These are phyloP conservation scores for Mycetomoellerius zeteki DNA, from an alignment of 1,140 invertebrate genomes.

Conservation along the genomic window DNA sequence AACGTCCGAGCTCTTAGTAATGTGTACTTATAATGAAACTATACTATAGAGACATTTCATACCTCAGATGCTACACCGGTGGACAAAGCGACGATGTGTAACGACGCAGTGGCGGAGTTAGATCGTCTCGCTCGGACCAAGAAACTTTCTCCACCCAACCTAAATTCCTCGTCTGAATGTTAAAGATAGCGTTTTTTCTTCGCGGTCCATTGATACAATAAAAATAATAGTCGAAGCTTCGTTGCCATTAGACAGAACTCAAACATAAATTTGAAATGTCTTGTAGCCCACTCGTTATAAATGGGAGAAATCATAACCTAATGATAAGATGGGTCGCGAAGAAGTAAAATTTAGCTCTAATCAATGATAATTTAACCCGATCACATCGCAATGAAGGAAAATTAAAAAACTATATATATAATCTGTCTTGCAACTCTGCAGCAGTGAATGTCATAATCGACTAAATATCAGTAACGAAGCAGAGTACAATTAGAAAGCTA, in stretches of 20 bases:
- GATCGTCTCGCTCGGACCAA: slow-evolving; percentile 94
- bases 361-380: slow-evolving; percentile 26
- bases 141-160: slow-evolving; percentile 86
- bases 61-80: slow-evolving; percentile 85
- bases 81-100: slow-evolving; percentile 91
- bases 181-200: slow-evolving; percentile 68
- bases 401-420: slow-evolving; percentile 25
- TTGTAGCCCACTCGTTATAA: background rate
- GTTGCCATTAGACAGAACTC: slow-evolving; percentile 1
- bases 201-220: slow-evolving; percentile 44
- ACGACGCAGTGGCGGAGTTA: slow-evolving; percentile 96
- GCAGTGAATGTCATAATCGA: slow-evolving; percentile 60
- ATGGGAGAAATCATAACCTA: background rate
- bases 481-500: slow-evolving; percentile 63
- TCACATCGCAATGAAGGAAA: slow-evolving; percentile 11
- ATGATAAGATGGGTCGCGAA: slow-evolving; percentile 43
- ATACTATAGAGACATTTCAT: background rate
- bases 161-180: slow-evolving; percentile 83
- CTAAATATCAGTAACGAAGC: slow-evolving; percentile 65
- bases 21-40: background rate
- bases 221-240: slow-evolving; percentile 3
- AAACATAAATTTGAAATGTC: background rate
- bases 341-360: slow-evolving; percentile 33
- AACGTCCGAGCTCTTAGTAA: background rate
- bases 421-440: slow-evolving; percentile 50